Percentiles rank a stretch among this genome's conserved stretches.
Evolutionary conservation across 2,888 invertebrate genomes (phyloP).

Genomic region (Athalia rosae): DNA sequence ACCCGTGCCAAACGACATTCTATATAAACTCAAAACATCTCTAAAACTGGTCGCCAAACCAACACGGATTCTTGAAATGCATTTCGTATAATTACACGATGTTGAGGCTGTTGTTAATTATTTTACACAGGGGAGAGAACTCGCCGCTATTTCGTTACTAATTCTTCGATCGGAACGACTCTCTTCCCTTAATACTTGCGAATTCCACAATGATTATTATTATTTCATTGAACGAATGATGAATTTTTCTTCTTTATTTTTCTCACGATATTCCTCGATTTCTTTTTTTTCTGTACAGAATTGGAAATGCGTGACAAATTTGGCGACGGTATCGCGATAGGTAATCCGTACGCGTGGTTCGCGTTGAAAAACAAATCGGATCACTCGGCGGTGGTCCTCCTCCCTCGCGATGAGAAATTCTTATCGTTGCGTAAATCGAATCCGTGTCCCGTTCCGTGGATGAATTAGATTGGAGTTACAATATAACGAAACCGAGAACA

Average conservation of each 20-base stretch:
- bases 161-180: slow-evolving; percentile 10
- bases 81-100: slow-evolving; percentile 43
- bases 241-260: slow-evolving; percentile 29
- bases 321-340: slow-evolving; percentile 15
- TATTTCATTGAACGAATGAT: no score
- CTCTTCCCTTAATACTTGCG: not conserved
- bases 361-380: slow-evolving; percentile 37
- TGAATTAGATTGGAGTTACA: slow-evolving; percentile 40
- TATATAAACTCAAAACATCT: slow-evolving; percentile 42
- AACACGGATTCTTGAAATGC: slow-evolving; percentile 43
- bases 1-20: slow-evolving; percentile 45
- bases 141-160: slow-evolving; percentile 30
- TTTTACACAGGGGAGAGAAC: not conserved
- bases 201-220: no score
- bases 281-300: not conserved
- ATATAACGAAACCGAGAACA: slow-evolving; percentile 45
- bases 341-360: no score
- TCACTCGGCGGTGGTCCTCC: slow-evolving; percentile 26
- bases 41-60: slow-evolving; percentile 36
- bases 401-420: slow-evolving; percentile 36
- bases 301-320: not conserved
- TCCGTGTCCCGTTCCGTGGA: slow-evolving; percentile 44
- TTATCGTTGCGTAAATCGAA: slow-evolving; percentile 45
- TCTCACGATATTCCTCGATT: no score
- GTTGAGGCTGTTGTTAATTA: slow-evolving; percentile 39